phyloP scores from a whole-genome alignment of 2,113 vertebrate species.

The Perccottus glenii region DNA sequence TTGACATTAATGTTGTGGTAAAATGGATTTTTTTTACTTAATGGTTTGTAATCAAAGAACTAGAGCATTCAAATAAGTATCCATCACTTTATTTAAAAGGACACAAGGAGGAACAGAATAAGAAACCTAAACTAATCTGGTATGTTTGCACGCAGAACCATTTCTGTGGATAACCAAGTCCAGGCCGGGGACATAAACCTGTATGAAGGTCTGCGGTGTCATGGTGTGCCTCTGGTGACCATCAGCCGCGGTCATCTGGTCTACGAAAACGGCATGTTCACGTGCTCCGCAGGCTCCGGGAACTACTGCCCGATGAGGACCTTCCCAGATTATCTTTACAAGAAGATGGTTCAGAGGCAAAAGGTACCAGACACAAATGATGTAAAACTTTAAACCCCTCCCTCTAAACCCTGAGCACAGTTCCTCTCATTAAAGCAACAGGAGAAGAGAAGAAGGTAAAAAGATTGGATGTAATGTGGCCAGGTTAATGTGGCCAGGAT shows the following conservation, averaged over 20 bases:
- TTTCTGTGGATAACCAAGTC: conserved; percentile 91
- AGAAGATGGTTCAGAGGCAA: conserved; percentile 98
- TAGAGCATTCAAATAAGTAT: too few species aligned
- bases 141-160: conserved; percentile 79
- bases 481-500: too few species aligned
- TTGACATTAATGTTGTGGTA: too few species aligned
- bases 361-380: conserved; percentile 82
- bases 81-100: too few species aligned
- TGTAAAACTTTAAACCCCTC: not conserved
- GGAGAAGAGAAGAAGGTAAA: too few species aligned
- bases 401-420: too few species aligned
- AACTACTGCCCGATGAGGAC: conserved; percentile 93
- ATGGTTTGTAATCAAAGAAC: too few species aligned
- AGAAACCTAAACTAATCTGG: too few species aligned
- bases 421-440: too few species aligned
- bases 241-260: conserved; percentile 94
- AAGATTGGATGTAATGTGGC: too few species aligned
- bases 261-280: conserved; percentile 94
- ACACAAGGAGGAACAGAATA: too few species aligned
- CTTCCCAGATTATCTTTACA: conserved; percentile 95
- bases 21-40: too few species aligned
- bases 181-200: conserved; percentile 94
- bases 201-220: conserved; percentile 93
- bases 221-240: conserved; percentile 92
- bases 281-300: conserved; percentile 93